Base-by-base conservation (phyloP, 2,113 vertebrate genomes). In the Phodopus roborovskii region DNA sequence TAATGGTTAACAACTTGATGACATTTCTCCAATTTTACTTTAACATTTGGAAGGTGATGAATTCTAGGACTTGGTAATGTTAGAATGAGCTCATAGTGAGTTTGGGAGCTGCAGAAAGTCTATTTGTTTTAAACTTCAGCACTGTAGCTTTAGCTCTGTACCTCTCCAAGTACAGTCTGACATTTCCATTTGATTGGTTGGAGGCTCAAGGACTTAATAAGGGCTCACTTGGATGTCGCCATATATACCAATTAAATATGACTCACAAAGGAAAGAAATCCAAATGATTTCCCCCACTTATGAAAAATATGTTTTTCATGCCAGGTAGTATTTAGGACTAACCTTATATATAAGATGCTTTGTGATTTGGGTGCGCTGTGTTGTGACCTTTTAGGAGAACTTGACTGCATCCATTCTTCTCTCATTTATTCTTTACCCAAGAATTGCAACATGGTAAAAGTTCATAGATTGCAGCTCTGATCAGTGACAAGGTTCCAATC, bases 1-100 rank as follows among this genome's bases (percentile, higher is more conserved):
- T 97, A 91, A 96, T 92, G 64, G 93, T 96, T 97, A 98, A 96
- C 96, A 97, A 97, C 97, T 93, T 98, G 89, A 97, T 98, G 98
- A 95, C 96, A 98, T 98, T 98, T 96, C n/a, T 82, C 88, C 98
- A 96, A 94, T 96, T 98, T 98, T 98, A 94, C 97, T 97, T 98
- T 98, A 98, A 79, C 95, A 97, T 96, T 98, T 97, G 95, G 95
- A 98, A 98, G 95, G 96, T 97, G 83, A 98, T 97, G 88, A 97
- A 98, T 98, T 98, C 97, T 95, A 95, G 71, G 95, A 91, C 73
- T 88, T 87, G 93, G 94, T 98, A 92, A 97, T 98, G 94, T 93
- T 97, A 92, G 28, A 78, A 73, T 24, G 96, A 97, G 94, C 91
- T 93, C 96, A 94, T 96, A 97, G 81, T 95, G 88, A 97, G 95